phyloP scores from a whole-genome alignment of 2,888 invertebrate species.

The Ormyrus nitidulus region DNA sequence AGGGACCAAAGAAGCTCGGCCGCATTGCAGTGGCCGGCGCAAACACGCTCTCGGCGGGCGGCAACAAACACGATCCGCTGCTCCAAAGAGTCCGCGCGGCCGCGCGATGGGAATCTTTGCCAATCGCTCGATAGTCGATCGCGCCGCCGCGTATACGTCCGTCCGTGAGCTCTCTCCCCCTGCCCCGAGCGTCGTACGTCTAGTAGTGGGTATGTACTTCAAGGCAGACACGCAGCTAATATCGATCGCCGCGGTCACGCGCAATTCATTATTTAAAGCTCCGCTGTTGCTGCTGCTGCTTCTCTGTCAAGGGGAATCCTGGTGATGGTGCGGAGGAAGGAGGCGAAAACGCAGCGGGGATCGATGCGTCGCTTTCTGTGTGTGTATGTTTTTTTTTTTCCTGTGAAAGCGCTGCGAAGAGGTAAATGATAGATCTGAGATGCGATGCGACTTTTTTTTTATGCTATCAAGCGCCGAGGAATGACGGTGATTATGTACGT shows the following conservation, averaged over 20 bases:
- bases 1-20: too few relatives aligned
- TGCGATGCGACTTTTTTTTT: neutral
- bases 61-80: too few relatives aligned
- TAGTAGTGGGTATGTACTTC: too few relatives aligned
- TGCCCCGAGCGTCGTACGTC: too few relatives aligned
- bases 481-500: neutral
- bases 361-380: constrained; percentile 35
- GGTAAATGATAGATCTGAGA: constrained; percentile 52
- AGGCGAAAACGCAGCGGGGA: constrained; percentile 1
- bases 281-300: neutral
- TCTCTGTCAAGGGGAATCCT: constrained; percentile 38
- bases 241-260: constrained; percentile 44
- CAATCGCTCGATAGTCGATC: constrained; percentile 24
- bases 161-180: neutral
- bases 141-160: neutral
- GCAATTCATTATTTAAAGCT: constrained; percentile 54
- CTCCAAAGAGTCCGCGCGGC: too few relatives aligned
- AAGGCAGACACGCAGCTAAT: neutral
- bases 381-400: neutral
- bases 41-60: too few relatives aligned
- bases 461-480: neutral
- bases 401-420: neutral
- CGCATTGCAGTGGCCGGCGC: too few relatives aligned
- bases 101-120: too few relatives aligned
- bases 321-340: neutral